Evolutionary conservation across 2,888 invertebrate species (phyloP).

Genomic region (Agrotis puta): DNA sequence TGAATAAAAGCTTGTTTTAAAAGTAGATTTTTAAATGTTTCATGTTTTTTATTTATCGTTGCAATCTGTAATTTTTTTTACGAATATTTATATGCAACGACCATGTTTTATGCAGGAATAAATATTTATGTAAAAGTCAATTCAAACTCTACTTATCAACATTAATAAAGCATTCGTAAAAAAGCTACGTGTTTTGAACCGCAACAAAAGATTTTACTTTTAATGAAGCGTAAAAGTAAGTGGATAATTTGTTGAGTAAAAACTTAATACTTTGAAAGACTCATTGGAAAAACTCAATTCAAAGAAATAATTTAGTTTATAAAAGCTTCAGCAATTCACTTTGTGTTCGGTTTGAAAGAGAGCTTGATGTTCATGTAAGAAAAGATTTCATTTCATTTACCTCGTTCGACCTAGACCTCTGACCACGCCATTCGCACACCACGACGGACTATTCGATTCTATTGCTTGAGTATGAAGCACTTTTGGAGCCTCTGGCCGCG

Average conservation of each 20-base stretch:
- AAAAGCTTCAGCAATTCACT: background rate
- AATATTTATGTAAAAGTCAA: slow-evolving; percentile 30
- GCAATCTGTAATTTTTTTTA: no score
- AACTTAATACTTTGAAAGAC: background rate
- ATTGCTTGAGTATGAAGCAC: no score
- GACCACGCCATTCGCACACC: no score
- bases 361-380: no score
- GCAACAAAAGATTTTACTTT: slow-evolving; percentile 6
- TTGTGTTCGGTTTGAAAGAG: background rate
- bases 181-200: background rate
- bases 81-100: no score
- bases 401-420: no score
- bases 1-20: no score
- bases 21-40: no score
- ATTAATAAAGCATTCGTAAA: slow-evolving; percentile 27
- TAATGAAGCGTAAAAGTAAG: background rate
- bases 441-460: no score
- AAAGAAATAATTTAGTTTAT: slow-evolving; percentile 1
- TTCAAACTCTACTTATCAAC: slow-evolving; percentile 13
- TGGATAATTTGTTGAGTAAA: slow-evolving; percentile 9
- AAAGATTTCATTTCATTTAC: no score
- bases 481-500: no score
- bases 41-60: no score
- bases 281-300: background rate
- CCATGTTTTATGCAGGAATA: slow-evolving; percentile 6